These are phyloP conservation scores for Malacosoma neustria DNA, from an alignment of 2,888 invertebrate genomes.

Conservation along the genomic window DNA sequence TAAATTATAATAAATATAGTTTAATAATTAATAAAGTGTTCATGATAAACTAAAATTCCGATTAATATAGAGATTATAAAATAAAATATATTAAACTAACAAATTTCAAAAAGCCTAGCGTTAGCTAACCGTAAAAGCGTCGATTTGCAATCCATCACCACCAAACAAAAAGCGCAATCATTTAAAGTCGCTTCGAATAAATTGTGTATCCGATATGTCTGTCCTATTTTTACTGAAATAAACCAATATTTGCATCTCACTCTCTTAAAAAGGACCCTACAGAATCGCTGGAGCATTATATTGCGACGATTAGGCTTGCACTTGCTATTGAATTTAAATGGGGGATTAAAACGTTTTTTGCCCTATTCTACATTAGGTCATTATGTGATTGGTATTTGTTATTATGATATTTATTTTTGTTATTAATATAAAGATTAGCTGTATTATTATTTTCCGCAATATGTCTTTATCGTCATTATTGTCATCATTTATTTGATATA, in stretches of 20 bases:
- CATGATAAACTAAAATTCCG: no score
- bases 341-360: constrained; percentile 69
- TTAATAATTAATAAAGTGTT: no score
- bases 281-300: constrained; percentile 63
- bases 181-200: constrained; percentile 72
- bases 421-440: no score
- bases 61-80: constrained; percentile 1
- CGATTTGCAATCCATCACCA: constrained; percentile 67
- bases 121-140: constrained; percentile 43
- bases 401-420: constrained; percentile 29
- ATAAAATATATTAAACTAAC: no score
- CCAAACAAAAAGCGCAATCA: constrained; percentile 61
- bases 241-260: constrained; percentile 20
- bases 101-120: no score
- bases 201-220: constrained; percentile 28
- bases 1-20: no score
- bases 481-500: no score
- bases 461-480: no score
- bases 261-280: constrained; percentile 47
- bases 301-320: constrained; percentile 72
- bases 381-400: constrained; percentile 57
- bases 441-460: no score
- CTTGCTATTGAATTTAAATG: constrained; percentile 75
- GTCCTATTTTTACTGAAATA: constrained; percentile 16
- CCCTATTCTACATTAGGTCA: constrained; percentile 60